Evolutionary conservation across 1,140 invertebrate genomes (phyloP).

Genomic region (Metaphire vulgaris): DNA sequence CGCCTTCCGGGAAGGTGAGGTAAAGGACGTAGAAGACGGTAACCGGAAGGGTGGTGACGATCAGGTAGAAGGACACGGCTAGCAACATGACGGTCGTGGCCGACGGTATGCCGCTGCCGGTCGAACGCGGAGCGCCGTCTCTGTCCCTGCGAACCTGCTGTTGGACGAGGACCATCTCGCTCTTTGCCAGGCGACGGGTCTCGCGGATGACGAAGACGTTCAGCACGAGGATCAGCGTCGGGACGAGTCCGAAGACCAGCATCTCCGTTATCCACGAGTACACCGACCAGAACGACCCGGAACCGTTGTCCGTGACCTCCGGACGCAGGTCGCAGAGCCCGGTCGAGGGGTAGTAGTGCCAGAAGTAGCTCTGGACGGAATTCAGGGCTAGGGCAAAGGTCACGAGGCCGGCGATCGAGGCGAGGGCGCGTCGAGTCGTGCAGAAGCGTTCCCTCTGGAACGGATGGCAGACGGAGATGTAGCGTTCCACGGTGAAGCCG

Average conservation of each 20-base stretch:
- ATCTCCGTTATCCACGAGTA: slow-evolving; percentile 48
- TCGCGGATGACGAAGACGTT: slow-evolving; percentile 47
- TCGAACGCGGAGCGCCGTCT: slow-evolving; percentile 7
- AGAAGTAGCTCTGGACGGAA: slow-evolving; percentile 38
- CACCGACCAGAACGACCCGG: slow-evolving; percentile 34
- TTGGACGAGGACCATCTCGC: slow-evolving; percentile 34
- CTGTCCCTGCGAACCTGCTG: slow-evolving; percentile 14
- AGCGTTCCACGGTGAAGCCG: slow-evolving; percentile 31
- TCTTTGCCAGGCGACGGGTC: slow-evolving; percentile 36
- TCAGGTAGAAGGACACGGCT: slow-evolving; percentile 49
- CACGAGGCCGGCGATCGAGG: slow-evolving; percentile 9
- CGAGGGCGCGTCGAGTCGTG: slow-evolving; percentile 29
- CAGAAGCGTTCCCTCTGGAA: slow-evolving; percentile 24
- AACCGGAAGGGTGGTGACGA: slow-evolving; percentile 45
- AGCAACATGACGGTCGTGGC: slow-evolving; percentile 46
- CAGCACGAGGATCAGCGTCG: slow-evolving; percentile 42
- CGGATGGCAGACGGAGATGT: slow-evolving; percentile 31
- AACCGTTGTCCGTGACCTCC: slow-evolving; percentile 28
- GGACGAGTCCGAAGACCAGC: slow-evolving; percentile 41
- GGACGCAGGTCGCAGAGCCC: slow-evolving; percentile 19
- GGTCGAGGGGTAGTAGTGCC: neutral
- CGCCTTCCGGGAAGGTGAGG: slow-evolving; percentile 32
- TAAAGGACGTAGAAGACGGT: slow-evolving; percentile 45
- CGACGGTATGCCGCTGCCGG: slow-evolving; percentile 26
- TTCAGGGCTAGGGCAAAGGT: slow-evolving; percentile 15